A percentile compares a stretch with the other conserved stretches of the same genome.
Evolutionary conservation across 2,888 invertebrate genomes (phyloP).

Genomic region (Ennomos quercinarius): DNA sequence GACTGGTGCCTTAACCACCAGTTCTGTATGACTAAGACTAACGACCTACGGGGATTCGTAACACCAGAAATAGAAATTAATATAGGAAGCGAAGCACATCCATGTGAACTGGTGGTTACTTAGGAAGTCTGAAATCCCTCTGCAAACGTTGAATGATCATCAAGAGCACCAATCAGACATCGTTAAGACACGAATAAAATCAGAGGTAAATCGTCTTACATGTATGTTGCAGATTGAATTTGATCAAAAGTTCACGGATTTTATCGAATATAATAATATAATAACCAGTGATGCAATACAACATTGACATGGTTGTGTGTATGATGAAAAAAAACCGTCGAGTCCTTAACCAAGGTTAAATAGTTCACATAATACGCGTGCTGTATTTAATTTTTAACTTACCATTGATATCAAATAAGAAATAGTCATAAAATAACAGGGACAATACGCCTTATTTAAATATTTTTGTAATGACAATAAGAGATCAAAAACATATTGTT

Average conservation of each 20-base stretch:
- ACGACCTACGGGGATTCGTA: slow-evolving; percentile 24
- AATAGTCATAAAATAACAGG: background rate
- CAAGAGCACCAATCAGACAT: slow-evolving; percentile 6
- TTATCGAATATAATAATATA: slow-evolving; percentile 27
- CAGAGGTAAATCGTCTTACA: slow-evolving; percentile 4
- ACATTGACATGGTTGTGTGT: slow-evolving; percentile 36
- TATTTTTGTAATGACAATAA: slow-evolving; percentile 20
- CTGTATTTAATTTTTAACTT: slow-evolving; percentile 11
- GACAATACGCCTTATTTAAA: slow-evolving; percentile 9
- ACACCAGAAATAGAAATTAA: slow-evolving; percentile 24
- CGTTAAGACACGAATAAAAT: slow-evolving; percentile 8
- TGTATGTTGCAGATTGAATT: slow-evolving; percentile 8
- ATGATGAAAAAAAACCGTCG: slow-evolving; percentile 20
- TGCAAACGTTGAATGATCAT: slow-evolving; percentile 16
- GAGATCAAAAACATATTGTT: slow-evolving; percentile 25
- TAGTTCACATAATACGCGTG: slow-evolving; percentile 11
- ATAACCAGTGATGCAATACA: slow-evolving; percentile 36
- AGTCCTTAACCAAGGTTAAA: slow-evolving; percentile 18
- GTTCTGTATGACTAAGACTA: slow-evolving; percentile 39
- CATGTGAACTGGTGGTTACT: slow-evolving; percentile 13
- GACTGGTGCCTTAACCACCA: slow-evolving; percentile 37
- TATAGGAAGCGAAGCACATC: slow-evolving; percentile 20
- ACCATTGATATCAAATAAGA: background rate
- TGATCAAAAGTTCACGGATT: slow-evolving; percentile 35
- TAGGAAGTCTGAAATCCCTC: slow-evolving; percentile 20